phyloP scores from a whole-genome alignment of 37 sponge, comb jelly and placozoan species.

The Crambe crambe region DNA sequence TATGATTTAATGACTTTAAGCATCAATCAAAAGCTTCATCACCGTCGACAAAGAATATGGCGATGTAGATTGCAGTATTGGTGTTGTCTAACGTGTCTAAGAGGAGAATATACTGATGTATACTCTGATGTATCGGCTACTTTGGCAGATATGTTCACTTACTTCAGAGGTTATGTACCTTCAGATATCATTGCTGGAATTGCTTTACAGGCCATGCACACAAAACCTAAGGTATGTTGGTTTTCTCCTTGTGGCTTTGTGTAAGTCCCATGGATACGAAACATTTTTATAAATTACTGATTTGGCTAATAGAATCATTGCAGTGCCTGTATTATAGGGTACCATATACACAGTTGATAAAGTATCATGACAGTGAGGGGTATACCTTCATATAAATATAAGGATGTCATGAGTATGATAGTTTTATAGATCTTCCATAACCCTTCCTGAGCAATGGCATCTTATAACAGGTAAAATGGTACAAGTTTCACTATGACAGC shows the following conservation, averaged over 20 bases:
- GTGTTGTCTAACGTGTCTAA: conserved; percentile 28
- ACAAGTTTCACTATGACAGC: too few species aligned
- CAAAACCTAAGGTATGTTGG: background rate
- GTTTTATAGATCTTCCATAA: too few species aligned
- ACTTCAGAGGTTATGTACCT: conserved; percentile 74
- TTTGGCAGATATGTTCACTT: conserved; percentile 36
- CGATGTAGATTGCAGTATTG: conserved; percentile 64
- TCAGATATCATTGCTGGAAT: conserved; percentile 74
- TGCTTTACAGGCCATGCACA: conserved; percentile 30
- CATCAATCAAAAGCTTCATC: conserved; percentile 26
- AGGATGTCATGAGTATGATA: too few species aligned
- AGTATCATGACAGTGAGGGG: background rate
- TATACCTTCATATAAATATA: too few species aligned
- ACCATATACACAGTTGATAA: too few species aligned
- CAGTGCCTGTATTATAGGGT: too few species aligned
- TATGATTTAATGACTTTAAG: conserved; percentile 34
- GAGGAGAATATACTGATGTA: conserved; percentile 13
- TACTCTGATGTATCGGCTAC: conserved; percentile 48
- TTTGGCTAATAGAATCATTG: background rate
- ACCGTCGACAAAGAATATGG: conserved; percentile 60
- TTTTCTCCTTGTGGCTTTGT: too few species aligned
- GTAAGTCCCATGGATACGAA: too few species aligned
- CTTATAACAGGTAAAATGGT: too few species aligned
- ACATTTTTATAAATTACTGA: background rate
- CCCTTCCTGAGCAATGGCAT: too few species aligned